phyloP scores from a whole-genome alignment of 64 coral and sea anemone genomes.

The Hydrozoanthus tunicans region DNA sequence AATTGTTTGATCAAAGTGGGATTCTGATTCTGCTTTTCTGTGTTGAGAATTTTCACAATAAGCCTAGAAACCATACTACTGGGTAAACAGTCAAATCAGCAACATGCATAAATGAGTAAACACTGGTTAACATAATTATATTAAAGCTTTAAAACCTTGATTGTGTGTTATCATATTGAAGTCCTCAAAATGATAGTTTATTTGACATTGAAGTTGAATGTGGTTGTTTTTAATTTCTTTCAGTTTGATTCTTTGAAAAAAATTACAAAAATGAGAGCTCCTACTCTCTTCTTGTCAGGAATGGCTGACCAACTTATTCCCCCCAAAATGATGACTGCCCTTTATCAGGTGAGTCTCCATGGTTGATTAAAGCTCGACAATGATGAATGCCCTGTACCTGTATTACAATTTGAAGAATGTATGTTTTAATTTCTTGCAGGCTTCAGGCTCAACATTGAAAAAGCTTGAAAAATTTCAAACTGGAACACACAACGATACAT shows the following conservation, averaged over 20 bases:
- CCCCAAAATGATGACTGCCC: conserved; percentile 93
- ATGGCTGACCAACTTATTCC: conserved; percentile 93
- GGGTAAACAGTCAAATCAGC: too few relatives aligned
- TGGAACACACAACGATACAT: conserved; percentile 98
- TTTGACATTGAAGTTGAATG: too few relatives aligned
- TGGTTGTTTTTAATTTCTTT: not conserved
- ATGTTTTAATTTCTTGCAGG: conserved; percentile 51
- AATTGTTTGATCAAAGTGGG: too few relatives aligned
- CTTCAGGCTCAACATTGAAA: conserved; percentile 82
- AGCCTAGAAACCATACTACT: too few relatives aligned
- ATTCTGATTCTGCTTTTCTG: too few relatives aligned
- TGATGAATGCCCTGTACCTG: too few relatives aligned
- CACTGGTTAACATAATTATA: too few relatives aligned
- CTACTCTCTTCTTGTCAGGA: conserved; percentile 93
- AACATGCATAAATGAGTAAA: too few relatives aligned
- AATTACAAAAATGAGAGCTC: conserved; percentile 73
- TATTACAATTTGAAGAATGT: not conserved
- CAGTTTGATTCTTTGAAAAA: conserved; percentile 93
- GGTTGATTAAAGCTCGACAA: not conserved
- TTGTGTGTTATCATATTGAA: too few relatives aligned
- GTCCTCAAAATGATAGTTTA: too few relatives aligned
- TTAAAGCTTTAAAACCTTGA: too few relatives aligned
- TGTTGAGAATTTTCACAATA: too few relatives aligned
- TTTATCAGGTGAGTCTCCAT: conserved; percentile 76
- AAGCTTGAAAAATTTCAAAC: conserved; percentile 89